phyloP scores from a whole-genome alignment of 2,888 invertebrate genomes.

The Acanthosoma haemorrhoidale region DNA sequence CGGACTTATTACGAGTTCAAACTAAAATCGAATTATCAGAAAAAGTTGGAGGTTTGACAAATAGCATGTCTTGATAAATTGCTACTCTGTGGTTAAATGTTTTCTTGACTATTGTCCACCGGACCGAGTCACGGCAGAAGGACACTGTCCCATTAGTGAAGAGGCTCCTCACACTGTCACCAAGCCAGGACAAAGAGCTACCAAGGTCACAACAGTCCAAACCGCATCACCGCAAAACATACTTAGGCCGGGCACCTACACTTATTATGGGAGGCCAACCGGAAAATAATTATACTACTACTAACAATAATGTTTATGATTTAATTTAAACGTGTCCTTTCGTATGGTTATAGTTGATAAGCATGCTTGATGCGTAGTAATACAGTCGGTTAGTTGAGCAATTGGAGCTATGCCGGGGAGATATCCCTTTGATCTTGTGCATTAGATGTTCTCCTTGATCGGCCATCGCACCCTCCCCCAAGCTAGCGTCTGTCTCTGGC shows the following conservation, averaged over 20 bases:
- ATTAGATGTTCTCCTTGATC: background rate
- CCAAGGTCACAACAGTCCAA: background rate
- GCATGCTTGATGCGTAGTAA: background rate
- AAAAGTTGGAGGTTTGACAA: too few species aligned
- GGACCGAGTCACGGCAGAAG: background rate
- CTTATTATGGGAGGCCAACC: background rate
- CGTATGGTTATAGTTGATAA: too few species aligned
- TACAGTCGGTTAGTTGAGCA: background rate
- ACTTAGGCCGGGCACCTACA: background rate
- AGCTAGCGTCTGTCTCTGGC: background rate
- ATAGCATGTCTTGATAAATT: too few species aligned
- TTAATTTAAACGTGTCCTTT: too few species aligned
- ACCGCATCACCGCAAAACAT: constrained; percentile 8
- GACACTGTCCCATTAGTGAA: background rate
- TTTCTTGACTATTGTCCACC: background rate
- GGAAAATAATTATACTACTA: too few species aligned
- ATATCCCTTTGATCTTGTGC: background rate
- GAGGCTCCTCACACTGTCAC: too few species aligned
- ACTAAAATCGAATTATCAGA: too few species aligned
- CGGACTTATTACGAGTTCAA: too few species aligned
- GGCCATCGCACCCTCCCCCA: background rate
- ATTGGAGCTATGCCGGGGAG: background rate
- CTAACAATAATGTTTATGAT: too few species aligned
- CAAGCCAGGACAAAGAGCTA: background rate
- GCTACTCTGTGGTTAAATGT: too few species aligned